A percentile compares a stretch with the other conserved stretches of the same genome.
Evolutionary conservation across 2,113 vertebrate genomes (phyloP).

Genomic region (Tyrannus savana): DNA sequence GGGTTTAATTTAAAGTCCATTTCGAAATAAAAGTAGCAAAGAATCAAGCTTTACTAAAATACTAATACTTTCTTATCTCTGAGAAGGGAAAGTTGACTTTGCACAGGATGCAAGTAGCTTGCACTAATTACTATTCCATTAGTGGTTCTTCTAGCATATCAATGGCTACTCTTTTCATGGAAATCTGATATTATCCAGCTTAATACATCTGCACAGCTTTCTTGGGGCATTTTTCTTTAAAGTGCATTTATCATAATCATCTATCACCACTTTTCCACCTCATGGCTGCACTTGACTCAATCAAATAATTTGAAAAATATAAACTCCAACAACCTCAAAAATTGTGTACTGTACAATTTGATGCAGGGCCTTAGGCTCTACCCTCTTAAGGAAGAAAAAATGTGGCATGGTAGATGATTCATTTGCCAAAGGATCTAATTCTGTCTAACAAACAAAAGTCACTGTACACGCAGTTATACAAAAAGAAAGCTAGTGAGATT

Average conservation of each 20-base stretch:
- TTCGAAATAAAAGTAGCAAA: not conserved
- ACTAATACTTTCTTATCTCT: not conserved
- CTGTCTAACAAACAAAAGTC: not conserved
- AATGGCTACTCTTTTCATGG: not conserved
- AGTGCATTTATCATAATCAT: constrained; percentile 23
- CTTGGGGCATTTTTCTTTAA: constrained; percentile 46
- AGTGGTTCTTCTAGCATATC: not conserved
- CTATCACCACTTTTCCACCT: constrained; percentile 35
- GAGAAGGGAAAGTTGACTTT: constrained; percentile 15
- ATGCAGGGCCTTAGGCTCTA: not conserved
- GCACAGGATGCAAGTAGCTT: not conserved
- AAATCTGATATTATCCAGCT: constrained; percentile 16
- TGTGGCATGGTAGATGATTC: not conserved
- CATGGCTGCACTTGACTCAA: constrained; percentile 33
- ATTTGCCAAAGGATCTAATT: constrained; percentile 12
- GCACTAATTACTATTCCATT: constrained; percentile 11
- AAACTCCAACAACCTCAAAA: not conserved
- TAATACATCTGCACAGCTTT: constrained; percentile 25
- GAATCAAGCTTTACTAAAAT: not conserved
- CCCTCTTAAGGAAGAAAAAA: not conserved
- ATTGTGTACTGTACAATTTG: not conserved
- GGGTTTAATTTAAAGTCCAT: not conserved
- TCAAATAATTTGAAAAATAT: constrained; percentile 32
- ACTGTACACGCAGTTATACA: not conserved
- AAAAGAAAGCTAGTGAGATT: not conserved